Evolutionary conservation across 2,113 vertebrate species (phyloP).

Genomic region (Protobothrops mucrosquamatus): DNA sequence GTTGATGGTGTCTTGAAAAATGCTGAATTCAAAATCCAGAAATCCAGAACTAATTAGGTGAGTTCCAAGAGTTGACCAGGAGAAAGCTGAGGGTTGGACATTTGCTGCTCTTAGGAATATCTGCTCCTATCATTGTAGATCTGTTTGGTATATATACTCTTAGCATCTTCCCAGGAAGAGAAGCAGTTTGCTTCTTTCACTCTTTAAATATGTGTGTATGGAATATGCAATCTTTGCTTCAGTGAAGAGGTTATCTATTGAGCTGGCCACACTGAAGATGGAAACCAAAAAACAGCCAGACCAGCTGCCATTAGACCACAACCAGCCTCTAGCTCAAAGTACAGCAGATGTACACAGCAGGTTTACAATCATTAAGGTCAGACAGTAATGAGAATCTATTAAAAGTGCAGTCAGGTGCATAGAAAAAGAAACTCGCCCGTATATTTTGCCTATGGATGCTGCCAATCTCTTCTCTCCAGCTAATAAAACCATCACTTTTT

Average conservation of each 20-base stretch:
- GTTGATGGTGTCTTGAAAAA: not conserved
- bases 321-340: not conserved
- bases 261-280: not conserved
- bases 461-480: not conserved
- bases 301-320: not conserved
- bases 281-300: not conserved
- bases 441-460: not conserved
- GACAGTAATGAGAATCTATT: constrained; percentile 10
- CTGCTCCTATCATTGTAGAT: not conserved
- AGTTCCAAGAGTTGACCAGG: not conserved
- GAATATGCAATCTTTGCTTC: not conserved
- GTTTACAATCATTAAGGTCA: constrained; percentile 6
- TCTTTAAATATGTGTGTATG: not conserved
- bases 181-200: not conserved
- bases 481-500: accelerated
- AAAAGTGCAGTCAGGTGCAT: not conserved
- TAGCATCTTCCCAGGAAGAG: not conserved
- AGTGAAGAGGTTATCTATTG: not conserved
- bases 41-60: not conserved
- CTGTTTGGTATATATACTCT: not conserved
- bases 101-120: not conserved
- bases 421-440: not conserved
- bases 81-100: not conserved
- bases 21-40: not conserved
- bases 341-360: constrained; percentile 20